Conservation (phyloP, 2,113 vertebrate species). For the Ceuthmochares aereus region DNA sequence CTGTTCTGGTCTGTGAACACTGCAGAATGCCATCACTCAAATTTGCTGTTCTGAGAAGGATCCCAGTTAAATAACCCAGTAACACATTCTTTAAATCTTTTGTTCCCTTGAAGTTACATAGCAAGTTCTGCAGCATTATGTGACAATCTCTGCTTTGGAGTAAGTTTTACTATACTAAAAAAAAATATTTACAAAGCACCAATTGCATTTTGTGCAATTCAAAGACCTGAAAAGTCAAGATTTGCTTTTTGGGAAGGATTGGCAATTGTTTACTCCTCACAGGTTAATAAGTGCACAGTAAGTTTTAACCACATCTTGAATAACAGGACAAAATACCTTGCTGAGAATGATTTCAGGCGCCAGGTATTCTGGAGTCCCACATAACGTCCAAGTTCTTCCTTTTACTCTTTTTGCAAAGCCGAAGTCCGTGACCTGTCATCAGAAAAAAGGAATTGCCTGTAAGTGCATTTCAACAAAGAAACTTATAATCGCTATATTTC, state of each 20-base stretch:
- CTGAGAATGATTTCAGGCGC: constrained; percentile 99
- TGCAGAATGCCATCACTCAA: neutral
- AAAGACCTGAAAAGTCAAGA: neutral
- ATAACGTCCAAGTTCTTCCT: constrained; percentile 99
- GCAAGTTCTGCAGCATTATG: neutral
- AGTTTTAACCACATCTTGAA: neutral
- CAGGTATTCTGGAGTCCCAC: constrained; percentile 98
- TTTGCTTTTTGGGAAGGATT: neutral
- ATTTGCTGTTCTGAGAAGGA: neutral
- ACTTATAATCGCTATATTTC: neutral
- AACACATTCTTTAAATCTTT: neutral
- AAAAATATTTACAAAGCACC: neutral
- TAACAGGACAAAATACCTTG: constrained; percentile 82
- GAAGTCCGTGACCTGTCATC: constrained; percentile 94
- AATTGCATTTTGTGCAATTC: neutral
- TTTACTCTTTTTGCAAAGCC: constrained; percentile 99
- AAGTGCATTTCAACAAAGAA: neutral
- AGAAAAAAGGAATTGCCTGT: neutral
- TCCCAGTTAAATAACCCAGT: neutral
- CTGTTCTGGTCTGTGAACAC: neutral
- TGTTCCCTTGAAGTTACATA: neutral
- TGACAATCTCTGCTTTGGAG: neutral
- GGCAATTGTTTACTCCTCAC: neutral
- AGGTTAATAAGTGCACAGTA: neutral
- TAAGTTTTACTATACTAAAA: neutral